These are phyloP conservation scores for Tretioscincus oriximinensis DNA, from an alignment of 2,113 vertebrate genomes.

Conservation along the genomic window DNA sequence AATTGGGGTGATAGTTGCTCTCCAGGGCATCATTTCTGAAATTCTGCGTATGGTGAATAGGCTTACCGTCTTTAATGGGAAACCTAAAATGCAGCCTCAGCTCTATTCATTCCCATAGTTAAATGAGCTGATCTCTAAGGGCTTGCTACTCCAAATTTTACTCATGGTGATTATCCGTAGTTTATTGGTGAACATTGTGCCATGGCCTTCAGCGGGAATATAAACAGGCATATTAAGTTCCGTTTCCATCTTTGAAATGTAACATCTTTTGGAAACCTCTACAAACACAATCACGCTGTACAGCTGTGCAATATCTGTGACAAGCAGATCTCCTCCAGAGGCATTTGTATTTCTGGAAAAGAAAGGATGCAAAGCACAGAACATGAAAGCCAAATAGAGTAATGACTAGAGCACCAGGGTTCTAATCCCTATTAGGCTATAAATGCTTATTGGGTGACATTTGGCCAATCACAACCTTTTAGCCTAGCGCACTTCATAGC, in stretches of 20 bases:
- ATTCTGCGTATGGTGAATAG: not conserved
- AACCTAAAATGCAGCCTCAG: not conserved
- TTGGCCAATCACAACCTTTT: not conserved
- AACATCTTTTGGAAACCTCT: not conserved
- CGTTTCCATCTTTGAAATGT: not conserved
- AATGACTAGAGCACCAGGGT: no score
- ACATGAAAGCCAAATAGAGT: no score
- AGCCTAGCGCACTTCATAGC: not conserved
- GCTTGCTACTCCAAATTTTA: not conserved
- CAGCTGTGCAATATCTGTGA: not conserved
- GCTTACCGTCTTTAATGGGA: not conserved
- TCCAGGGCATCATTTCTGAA: not conserved
- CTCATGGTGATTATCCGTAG: not conserved
- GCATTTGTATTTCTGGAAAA: not conserved
- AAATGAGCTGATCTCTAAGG: not conserved
- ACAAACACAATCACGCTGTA: not conserved
- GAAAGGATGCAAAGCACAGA: not conserved
- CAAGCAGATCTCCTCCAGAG: not conserved
- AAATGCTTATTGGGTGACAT: no score
- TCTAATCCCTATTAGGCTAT: no score
- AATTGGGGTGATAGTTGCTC: conserved; percentile 4
- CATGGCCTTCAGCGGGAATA: not conserved
- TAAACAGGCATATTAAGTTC: not conserved
- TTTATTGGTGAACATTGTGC: not conserved
- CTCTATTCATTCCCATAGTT: not conserved